Evolutionary conservation across 2,888 invertebrate genomes (phyloP), one percentile per base, ranked within the genome.

Genomic region (Dicyrtomina minuta): DNA sequence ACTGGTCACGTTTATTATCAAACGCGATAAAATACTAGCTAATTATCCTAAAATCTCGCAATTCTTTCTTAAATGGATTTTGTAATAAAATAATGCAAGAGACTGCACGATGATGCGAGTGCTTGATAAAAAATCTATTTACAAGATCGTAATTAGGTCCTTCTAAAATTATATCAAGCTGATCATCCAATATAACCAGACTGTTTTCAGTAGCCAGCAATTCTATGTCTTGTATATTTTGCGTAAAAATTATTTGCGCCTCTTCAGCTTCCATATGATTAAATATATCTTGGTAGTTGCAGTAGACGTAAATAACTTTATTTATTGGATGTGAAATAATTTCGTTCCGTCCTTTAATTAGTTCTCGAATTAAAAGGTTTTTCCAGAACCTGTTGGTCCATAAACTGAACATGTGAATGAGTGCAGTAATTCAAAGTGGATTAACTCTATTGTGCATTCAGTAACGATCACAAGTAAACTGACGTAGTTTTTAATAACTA

Each of bases 111-210:
- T 61, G 60, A 17, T 61, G 60, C 8, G 24, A n/a, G 1, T 24
- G 20, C 15, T 46, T 61, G 1, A 61, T 46, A 44, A 46, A 61
- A 61, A 44, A 61, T 20, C 46, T 8, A 24, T 6, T 46, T n/a
- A 61, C 15, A 0, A 61, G 6, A 1, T 51, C 51, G 20, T 10
- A 24, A 24, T 51, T 22, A 10, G 17, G 20, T 1, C 20, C 10
- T 51, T 51, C 17, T 10, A 24, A 24, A 8, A 61, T 24, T 15
- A 2, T 5, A 61, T 61, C 46, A 8, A n/a, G 3, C 2, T 44
- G 44, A 44, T 61, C 60, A 24, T 61, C 60, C 4, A 61, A 1
- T 1, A 61, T 8, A 0, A 61, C 24, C 1, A 61, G 15, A 44
- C 44, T 24, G 13, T 43, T 24, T 15, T 22, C 24, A 12, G 24